Evolutionary conservation across 2,888 invertebrate species (phyloP), one percentile per base, ranked within the genome.

Genomic region (Cataglyphis albicans): DNA sequence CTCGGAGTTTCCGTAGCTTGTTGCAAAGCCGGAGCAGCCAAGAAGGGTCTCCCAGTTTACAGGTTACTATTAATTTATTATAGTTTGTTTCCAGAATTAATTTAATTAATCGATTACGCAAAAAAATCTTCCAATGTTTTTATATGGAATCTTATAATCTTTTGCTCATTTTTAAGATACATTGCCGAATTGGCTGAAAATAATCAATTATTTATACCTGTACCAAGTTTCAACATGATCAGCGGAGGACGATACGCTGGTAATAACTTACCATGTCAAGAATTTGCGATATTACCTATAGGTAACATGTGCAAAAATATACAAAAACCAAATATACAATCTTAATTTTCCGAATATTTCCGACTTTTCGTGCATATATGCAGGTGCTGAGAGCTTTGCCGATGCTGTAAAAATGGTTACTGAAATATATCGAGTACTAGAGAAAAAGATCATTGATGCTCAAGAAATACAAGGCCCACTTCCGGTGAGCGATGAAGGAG

Each of bases 1-100:
- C 89, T 93, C 18, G 93, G 89, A 0, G 91, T 94, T 0, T 94
- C 94, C 1, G 86, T 93, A 32, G 93, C 92, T 6, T 93, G 92
- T 41, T 94, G 94, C 84, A 94, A 94, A 86, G 94, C 94, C 9
- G 93, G 93, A 12, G 94, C 94, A 0, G 91, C 92, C 0, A 92
- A 92, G 63, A 91, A 89, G 41, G 92, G 93, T 38, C 85, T 94
- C 68, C 94, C 94, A 9, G 86, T 94, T 32, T 94, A 94, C 84
- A 91, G 90, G 84, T 94, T n/a, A 64, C 18, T 9, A 18, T 25
- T 35, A 9, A 25, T 63, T 18, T 61, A 12, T 7, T 10, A 21
- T 57, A 21, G 25, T 57, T 32, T 32, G 0, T 18, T 35, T 35
- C 4, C 15, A 15, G 35, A 55, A 21, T 73, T 64, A n/a, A 38